Percentiles rank a stretch among this genome's conserved stretches.
Conservation (phyloP, 53 echinoderm and acorn worm genomes). For the Actinopyga echinites region DNA sequence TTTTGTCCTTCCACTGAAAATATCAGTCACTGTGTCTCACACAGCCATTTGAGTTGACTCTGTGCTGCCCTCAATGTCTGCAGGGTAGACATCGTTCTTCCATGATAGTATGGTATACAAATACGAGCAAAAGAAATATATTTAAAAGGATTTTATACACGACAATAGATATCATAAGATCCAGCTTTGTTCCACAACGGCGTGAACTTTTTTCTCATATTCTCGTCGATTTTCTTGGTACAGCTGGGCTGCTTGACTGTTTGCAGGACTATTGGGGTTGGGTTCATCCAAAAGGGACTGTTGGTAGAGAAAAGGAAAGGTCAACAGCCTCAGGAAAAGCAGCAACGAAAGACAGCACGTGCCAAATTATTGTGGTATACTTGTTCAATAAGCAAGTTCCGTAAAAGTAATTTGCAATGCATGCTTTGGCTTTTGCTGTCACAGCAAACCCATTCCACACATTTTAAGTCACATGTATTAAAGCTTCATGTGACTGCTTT, state of each 20-base stretch:
- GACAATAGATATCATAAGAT: constrained; percentile 56
- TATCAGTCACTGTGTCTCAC: neutral
- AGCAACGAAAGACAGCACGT: too few relatives aligned
- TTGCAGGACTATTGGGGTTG: constrained; percentile 99
- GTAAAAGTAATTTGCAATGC: too few relatives aligned
- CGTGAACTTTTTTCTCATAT: constrained; percentile 95
- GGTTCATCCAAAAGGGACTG: constrained; percentile 99
- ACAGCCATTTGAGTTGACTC: neutral
- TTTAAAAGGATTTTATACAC: neutral
- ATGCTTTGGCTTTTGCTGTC: too few relatives aligned
- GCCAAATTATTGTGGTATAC: too few relatives aligned
- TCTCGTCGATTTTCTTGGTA: constrained; percentile 98
- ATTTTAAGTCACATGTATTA: too few relatives aligned
- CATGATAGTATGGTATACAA: constrained; percentile 39
- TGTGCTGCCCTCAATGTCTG: neutral
- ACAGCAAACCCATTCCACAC: too few relatives aligned
- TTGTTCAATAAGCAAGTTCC: too few relatives aligned
- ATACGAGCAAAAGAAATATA: constrained; percentile 29
- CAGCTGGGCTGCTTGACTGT: constrained; percentile 98
- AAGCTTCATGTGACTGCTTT: too few relatives aligned
- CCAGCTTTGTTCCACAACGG: constrained; percentile 96
- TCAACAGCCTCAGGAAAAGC: too few relatives aligned
- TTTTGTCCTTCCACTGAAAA: neutral
- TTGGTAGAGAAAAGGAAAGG: neutral
- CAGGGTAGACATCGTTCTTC: neutral